Percentiles rank a stretch among this genome's conserved stretches.
These are phyloP conservation scores for Orchesella flavescens DNA, from an alignment of 2,888 invertebrate genomes.

Conservation along the genomic window DNA sequence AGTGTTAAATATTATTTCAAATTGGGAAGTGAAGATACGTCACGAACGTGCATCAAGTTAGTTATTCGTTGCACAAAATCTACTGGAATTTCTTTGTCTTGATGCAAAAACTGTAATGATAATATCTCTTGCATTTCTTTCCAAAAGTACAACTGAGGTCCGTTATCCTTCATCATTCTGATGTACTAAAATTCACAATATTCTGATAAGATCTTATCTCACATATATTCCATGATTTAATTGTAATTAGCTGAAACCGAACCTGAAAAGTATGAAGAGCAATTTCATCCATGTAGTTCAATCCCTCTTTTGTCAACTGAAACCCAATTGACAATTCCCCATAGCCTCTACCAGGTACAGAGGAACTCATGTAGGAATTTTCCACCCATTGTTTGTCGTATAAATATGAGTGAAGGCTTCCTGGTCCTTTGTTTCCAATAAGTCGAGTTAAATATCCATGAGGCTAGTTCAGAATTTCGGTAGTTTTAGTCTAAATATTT, in stretches of 20 bases:
- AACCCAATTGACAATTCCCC: slow-evolving; percentile 89
- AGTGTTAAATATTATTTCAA: no score
- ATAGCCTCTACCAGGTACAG: slow-evolving; percentile 83
- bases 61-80: slow-evolving; percentile 76
- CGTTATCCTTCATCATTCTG: slow-evolving; percentile 83
- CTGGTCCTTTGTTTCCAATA: slow-evolving; percentile 56
- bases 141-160: slow-evolving; percentile 91
- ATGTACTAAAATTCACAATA: slow-evolving; percentile 84
- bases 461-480: slow-evolving; percentile 20
- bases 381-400: slow-evolving; percentile 55
- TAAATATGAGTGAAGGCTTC: slow-evolving; percentile 59
- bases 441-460: slow-evolving; percentile 51
- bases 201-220: no score
- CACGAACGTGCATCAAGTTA: slow-evolving; percentile 45
- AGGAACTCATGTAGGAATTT: slow-evolving; percentile 25
- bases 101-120: slow-evolving; percentile 88
- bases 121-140: slow-evolving; percentile 88
- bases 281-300: slow-evolving; percentile 91
- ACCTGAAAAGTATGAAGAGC: slow-evolving; percentile 86
- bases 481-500: no score
- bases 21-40: no score
- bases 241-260: slow-evolving; percentile 65
- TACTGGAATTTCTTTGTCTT: slow-evolving; percentile 86
- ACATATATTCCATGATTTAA: no score
- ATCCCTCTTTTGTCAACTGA: slow-evolving; percentile 92